These are phyloP conservation scores for Corydoras maculifer DNA, from an alignment of 2,113 vertebrate genomes.

Conservation along the genomic window DNA sequence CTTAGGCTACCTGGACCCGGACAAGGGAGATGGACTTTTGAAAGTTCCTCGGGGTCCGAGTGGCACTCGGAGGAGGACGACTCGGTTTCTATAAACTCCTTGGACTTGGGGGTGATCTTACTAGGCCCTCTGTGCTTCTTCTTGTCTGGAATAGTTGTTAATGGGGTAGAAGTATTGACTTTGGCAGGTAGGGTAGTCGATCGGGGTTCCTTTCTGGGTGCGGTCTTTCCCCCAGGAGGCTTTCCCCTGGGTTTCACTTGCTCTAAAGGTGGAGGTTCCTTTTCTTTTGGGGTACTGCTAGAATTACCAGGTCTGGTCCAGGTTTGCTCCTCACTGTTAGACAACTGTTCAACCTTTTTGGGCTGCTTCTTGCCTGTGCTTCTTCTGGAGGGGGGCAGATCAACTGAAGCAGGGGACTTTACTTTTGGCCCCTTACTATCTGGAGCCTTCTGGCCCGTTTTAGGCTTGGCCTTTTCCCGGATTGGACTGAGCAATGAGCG, in stretches of 20 bases:
- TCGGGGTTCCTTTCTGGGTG: slow-evolving; percentile 89
- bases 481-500: slow-evolving; percentile 64
- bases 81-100: slow-evolving; percentile 94
- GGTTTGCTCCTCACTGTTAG: slow-evolving; percentile 74
- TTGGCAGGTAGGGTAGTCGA: slow-evolving; percentile 46
- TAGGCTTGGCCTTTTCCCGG: slow-evolving; percentile 84
- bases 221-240: slow-evolving; percentile 75
- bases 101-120: slow-evolving; percentile 86
- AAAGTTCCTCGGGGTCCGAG: slow-evolving; percentile 84
- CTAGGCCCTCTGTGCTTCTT: slow-evolving; percentile 86
- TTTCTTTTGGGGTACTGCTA: slow-evolving; percentile 82
- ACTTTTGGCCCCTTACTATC: slow-evolving; percentile 84
- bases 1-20: slow-evolving; percentile 46
- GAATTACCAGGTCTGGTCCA: slow-evolving; percentile 80
- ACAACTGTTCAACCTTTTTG: slow-evolving; percentile 80
- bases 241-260: slow-evolving; percentile 79
- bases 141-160: slow-evolving; percentile 66
- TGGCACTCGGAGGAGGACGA: slow-evolving; percentile 91
- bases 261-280: slow-evolving; percentile 73
- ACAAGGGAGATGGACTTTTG: slow-evolving; percentile 63
- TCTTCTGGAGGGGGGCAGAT: slow-evolving; percentile 68
- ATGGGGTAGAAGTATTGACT: too few species aligned
- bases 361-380: slow-evolving; percentile 60
- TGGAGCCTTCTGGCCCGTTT: slow-evolving; percentile 75
- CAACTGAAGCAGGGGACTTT: slow-evolving; percentile 76